Conservation (phyloP, 2,113 vertebrate genomes). For the Helogale parvula region DNA sequence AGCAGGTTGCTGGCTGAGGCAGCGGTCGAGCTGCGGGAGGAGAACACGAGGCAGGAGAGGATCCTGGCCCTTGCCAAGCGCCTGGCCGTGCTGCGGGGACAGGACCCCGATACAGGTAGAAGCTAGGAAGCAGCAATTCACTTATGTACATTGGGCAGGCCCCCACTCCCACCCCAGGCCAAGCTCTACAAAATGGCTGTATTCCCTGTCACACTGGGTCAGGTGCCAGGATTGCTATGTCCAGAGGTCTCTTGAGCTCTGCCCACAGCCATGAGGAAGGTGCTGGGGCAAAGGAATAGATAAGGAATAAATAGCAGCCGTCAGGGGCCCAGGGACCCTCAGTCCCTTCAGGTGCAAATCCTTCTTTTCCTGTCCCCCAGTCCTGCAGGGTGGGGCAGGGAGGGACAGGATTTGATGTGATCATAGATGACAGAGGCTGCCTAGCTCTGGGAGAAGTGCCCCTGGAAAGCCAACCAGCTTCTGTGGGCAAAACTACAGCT, state of each 20-base stretch:
- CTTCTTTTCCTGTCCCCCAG: not conserved
- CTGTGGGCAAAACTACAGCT: not conserved
- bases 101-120: conserved; percentile 93
- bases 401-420: not conserved
- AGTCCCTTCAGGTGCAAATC: not conserved
- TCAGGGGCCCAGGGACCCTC: not conserved
- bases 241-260: not conserved
- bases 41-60: conserved; percentile 89
- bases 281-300: not conserved
- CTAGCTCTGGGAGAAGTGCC: not conserved
- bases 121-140: not conserved
- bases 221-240: not conserved
- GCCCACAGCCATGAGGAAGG: not conserved
- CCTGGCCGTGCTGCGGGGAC: conserved; percentile 91
- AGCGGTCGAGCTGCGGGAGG: conserved; percentile 89
- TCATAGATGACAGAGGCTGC: not conserved
- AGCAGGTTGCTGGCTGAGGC: conserved; percentile 91
- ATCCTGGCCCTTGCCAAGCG: conserved; percentile 92
- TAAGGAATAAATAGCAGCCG: not conserved
- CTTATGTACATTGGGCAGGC: not conserved
- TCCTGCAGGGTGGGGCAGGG: not conserved
- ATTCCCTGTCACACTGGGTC: not conserved
- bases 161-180: not conserved
- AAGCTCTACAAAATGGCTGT: not conserved
- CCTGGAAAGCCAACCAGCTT: not conserved